phyloP scores from a whole-genome alignment of 2,888 invertebrate species.

The Amphipyra tragopoginis region DNA sequence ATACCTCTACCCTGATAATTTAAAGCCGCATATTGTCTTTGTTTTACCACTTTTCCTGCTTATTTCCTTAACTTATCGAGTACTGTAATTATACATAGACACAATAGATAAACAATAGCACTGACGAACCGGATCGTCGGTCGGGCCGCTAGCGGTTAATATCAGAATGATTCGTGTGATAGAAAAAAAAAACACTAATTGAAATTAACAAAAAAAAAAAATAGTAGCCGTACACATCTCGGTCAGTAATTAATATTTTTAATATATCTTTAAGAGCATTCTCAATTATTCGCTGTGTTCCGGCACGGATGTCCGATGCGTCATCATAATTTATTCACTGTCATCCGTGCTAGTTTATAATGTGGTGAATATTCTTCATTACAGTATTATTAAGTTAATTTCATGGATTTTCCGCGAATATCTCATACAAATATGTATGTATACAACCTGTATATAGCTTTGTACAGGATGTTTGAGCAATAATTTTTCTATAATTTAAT shows the following conservation, averaged over 20 bases:
- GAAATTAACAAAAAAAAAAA: too few species aligned
- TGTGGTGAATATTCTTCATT: constrained; percentile 24
- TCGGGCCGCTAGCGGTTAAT: too few species aligned
- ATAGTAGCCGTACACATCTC: background rate
- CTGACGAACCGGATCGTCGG: too few species aligned
- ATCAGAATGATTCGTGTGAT: too few species aligned
- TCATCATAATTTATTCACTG: constrained; percentile 37
- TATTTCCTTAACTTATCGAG: too few species aligned
- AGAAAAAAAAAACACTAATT: background rate
- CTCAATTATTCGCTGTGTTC: constrained; percentile 40
- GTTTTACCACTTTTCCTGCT: too few species aligned
- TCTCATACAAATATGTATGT: constrained; percentile 4
- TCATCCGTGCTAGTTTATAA: constrained; percentile 44
- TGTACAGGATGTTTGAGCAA: too few species aligned
- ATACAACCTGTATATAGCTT: background rate
- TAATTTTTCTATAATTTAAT: too few species aligned
- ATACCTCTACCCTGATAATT: too few species aligned
- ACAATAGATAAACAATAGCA: too few species aligned
- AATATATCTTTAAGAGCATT: constrained; percentile 31
- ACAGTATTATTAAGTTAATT: constrained; percentile 11
- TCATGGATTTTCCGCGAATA: background rate
- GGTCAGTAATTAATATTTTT: constrained; percentile 14
- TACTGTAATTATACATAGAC: too few species aligned
- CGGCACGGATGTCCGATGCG: constrained; percentile 47
- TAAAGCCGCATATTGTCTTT: too few species aligned